Evolutionary conservation across 2,113 vertebrate genomes (phyloP), one percentile per base, ranked within the genome.

Genomic region (Vombatus ursinus): DNA sequence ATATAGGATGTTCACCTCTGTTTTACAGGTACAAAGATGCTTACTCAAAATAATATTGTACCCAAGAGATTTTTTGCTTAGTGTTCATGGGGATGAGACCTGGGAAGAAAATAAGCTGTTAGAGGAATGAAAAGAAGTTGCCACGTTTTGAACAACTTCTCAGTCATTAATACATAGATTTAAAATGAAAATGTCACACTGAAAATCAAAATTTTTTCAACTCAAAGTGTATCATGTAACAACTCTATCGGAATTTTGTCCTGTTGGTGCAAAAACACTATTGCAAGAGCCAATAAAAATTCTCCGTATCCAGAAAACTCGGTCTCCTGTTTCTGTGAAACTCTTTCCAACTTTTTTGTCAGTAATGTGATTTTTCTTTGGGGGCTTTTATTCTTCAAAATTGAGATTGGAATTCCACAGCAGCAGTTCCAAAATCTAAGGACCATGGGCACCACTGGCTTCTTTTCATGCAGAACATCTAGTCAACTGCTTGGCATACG

Each of bases 151-250:
- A 90, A n/a, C 3, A 50, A 0, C 3, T 90, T 84, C 6, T 84
- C 53, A 95, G 92, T 93, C 92, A 92, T 90, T 94, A 26, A 10
- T 89, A 53, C 90, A 24, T 93, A 77, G 19, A 8, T 91, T 93
- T 98, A 47, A 91, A 68, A 68, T 68, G 31, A 37, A 68, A 61
- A 68, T 95, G 28, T 44, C 89, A 94, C 31, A 22, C 61, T 53
- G 95, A 93, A 50, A 94, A 95, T 7, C 28, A 0, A 96, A 92
- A 14, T 47, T 12, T n/a, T 93, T 97, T 97, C 90, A 92, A 90
- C 51, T 50, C 95, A 94, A 94, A 95, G 49, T 89, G 52, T 22
- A 94, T 52, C 26, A 14, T 52, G 19, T 24, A 96, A 8, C 5
- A 94, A 23, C 5, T 94, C 92, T 50, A 2, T 68, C 53, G 52